phyloP scores from a whole-genome alignment of 2,113 vertebrate species.

The Deroptyus accipitrinus region DNA sequence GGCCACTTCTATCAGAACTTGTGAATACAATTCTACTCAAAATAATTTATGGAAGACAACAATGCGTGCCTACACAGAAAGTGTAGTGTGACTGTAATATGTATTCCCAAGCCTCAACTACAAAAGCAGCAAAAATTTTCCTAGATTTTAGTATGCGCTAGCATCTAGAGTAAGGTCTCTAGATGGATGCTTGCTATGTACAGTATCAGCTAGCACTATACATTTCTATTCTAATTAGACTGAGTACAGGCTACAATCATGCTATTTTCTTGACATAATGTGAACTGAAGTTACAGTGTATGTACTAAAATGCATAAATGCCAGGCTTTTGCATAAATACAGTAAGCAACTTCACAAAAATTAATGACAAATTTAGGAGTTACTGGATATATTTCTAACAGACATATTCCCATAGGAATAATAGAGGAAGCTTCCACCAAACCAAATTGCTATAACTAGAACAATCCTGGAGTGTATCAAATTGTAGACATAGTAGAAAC shows the following conservation, averaged over 20 bases:
- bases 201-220: background rate
- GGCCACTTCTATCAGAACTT: no score
- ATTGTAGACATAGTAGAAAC: background rate
- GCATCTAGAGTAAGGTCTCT: background rate
- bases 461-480: background rate
- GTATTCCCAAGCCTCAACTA: background rate
- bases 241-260: background rate
- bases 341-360: background rate
- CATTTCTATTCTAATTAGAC: background rate
- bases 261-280: background rate
- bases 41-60: background rate
- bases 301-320: background rate
- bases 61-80: background rate
- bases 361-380: background rate
- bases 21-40: background rate
- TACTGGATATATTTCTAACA: background rate
- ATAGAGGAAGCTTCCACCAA: background rate
- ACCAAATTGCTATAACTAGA: background rate
- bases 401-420: background rate
- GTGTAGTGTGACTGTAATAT: background rate
- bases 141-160: background rate
- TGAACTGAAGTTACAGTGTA: background rate
- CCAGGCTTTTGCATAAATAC: background rate
- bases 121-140: background rate
- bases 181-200: background rate